Conservation (phyloP, 2,888 invertebrate genomes). For the Himalopsyche tibetana region DNA sequence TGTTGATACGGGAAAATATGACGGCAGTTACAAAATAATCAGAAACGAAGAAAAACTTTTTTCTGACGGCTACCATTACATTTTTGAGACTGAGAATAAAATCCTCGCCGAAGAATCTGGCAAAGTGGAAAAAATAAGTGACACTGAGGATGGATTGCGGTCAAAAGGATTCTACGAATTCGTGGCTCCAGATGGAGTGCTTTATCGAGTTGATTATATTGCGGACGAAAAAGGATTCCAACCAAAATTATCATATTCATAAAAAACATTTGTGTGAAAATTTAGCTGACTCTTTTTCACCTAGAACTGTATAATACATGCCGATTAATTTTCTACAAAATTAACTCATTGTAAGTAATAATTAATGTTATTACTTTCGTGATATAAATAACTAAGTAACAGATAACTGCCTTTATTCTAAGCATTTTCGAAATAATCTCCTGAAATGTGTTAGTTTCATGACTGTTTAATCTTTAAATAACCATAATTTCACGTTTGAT, state of each 20-base stretch:
- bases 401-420: too few relatives aligned
- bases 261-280: too few relatives aligned
- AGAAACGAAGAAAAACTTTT: slow-evolving; percentile 76
- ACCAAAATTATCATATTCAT: slow-evolving; percentile 67
- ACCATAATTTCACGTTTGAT: too few relatives aligned
- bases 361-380: too few relatives aligned
- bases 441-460: too few relatives aligned
- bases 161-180: slow-evolving; percentile 83
- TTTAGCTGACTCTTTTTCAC: too few relatives aligned
- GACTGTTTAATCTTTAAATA: too few relatives aligned
- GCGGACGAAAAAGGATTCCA: slow-evolving; percentile 80
- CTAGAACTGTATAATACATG: too few relatives aligned
- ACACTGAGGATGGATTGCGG: slow-evolving; percentile 77
- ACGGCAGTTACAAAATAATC: slow-evolving; percentile 72
- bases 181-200: slow-evolving; percentile 80
- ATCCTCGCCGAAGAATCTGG: slow-evolving; percentile 81
- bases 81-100: slow-evolving; percentile 81
- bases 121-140: slow-evolving; percentile 76
- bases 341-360: too few relatives aligned
- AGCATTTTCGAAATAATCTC: too few relatives aligned
- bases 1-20: slow-evolving; percentile 32
- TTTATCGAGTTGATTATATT: slow-evolving; percentile 78
- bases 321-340: too few relatives aligned
- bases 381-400: too few relatives aligned
- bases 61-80: slow-evolving; percentile 78